Conservation (phyloP, 2,888 invertebrate genomes). For the Mesoligia furuncula region DNA sequence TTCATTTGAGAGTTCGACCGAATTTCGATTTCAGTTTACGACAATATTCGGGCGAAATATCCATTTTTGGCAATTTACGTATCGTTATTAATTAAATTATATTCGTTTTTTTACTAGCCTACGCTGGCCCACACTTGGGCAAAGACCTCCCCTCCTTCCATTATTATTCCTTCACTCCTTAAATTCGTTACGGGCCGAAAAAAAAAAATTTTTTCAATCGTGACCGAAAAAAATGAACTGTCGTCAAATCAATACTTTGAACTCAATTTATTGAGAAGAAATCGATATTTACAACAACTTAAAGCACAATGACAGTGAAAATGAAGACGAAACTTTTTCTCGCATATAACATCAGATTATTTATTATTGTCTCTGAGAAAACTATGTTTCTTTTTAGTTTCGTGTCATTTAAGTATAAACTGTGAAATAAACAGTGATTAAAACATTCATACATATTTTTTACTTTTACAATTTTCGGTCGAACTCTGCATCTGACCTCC, state of each 20-base stretch:
- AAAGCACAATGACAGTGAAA: not conserved
- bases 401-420: not conserved
- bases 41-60: not conserved
- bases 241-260: not conserved
- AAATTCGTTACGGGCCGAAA: too few species aligned
- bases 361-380: not conserved
- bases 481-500: not conserved
- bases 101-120: too few species aligned
- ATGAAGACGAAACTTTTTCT: not conserved
- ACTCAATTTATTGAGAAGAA: not conserved
- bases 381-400: not conserved
- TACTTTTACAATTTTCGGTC: not conserved
- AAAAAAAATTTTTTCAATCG: too few species aligned
- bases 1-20: not conserved
- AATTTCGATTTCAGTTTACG: not conserved
- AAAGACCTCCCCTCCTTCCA: too few species aligned
- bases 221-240: too few species aligned
- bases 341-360: not conserved
- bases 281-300: not conserved
- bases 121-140: too few species aligned
- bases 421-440: not conserved
- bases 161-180: too few species aligned
- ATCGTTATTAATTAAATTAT: too few species aligned
- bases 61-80: not conserved
- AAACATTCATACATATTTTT: not conserved